Base-by-base conservation (phyloP, 2,888 invertebrate genomes). In the Agelastica alni region DNA sequence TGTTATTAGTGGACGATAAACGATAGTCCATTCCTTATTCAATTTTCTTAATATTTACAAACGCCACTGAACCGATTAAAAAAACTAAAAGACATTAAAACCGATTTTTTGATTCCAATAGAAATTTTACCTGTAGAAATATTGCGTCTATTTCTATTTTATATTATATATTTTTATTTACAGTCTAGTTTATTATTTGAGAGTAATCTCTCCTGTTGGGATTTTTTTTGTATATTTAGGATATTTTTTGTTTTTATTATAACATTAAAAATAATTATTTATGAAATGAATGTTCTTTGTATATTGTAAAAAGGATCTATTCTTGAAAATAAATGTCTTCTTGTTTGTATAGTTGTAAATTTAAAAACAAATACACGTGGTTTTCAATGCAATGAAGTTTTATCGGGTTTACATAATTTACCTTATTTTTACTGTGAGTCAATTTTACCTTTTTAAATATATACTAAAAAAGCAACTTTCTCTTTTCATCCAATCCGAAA, bases 201-300 rank as follows among this genome's bases (percentile, higher is more conserved):
- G 7, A 39, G 12, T 39, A 20, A 39, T 22, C 37, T 39, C 17
- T 17, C 9, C 17, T 5, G 17, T 12, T 39, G 5, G 10, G 13
- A 20, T 20, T 39, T 39, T 9, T 39, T 39, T 39, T 31, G 31
- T 31, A 39, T n/a, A n/a, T 12, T 39, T 39, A 39, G n/a, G n/a
- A 16, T 20, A 12, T 10, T 39, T 36, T 16, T 36, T n/a, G 14
- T n/a, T 6, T 39, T 16, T 18, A 18, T n/a, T 20, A 22, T 3
- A 39, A 20, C 6, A 10, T 20, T 39, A n/a, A n/a, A n/a, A n/a
- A n/a, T n/a, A n/a, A n/a, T 18, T 18, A 39, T 12, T 12, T 10
- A 20, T 18, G 17, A 7, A 18, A 39, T 39, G 20, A 18, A 18
- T 4, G 37, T 39, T 10, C 12, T 39, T 39, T 39, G 14, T 26